Evolutionary conservation across 37 sponge, comb jelly and placozoan genomes (phyloP).

Genomic region (Beroe ovata): DNA sequence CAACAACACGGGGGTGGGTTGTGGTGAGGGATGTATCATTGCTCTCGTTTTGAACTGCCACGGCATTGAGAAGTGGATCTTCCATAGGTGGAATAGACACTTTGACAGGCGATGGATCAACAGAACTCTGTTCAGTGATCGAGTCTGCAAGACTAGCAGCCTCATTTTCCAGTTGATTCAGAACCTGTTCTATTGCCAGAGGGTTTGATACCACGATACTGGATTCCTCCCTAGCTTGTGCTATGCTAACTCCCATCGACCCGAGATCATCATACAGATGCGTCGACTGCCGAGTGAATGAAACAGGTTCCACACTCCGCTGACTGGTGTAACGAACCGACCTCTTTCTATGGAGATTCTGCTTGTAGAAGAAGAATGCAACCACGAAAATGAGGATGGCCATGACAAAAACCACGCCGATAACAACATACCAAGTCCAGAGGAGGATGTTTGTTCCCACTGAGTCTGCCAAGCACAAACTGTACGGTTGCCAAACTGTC

Average conservation of each 20-base stretch:
- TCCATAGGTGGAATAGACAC: background rate
- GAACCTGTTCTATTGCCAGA: background rate
- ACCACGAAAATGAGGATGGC: background rate
- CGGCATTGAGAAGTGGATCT: background rate
- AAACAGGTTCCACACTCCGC: background rate
- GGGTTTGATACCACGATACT: background rate
- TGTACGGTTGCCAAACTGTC: background rate
- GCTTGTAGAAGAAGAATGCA: background rate
- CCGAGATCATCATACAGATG: constrained; percentile 2
- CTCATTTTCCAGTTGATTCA: background rate
- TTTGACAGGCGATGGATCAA: background rate
- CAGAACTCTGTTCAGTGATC: background rate
- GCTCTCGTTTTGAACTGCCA: background rate
- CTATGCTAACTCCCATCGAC: background rate
- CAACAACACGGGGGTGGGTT: background rate
- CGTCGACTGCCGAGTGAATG: constrained; percentile 5
- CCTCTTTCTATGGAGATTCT: background rate
- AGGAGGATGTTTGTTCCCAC: too few relatives aligned
- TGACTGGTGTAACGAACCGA: background rate
- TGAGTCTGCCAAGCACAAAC: constrained; percentile 5
- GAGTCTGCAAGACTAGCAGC: background rate
- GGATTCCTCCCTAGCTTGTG: background rate
- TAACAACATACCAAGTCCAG: background rate
- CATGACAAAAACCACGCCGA: background rate
- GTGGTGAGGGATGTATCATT: background rate